A percentile compares a stretch with the other conserved stretches of the same genome.
Evolutionary conservation across 2,797 vertebrate species (phyloP).

Genomic region (Lindbergichthys nudifrons): DNA sequence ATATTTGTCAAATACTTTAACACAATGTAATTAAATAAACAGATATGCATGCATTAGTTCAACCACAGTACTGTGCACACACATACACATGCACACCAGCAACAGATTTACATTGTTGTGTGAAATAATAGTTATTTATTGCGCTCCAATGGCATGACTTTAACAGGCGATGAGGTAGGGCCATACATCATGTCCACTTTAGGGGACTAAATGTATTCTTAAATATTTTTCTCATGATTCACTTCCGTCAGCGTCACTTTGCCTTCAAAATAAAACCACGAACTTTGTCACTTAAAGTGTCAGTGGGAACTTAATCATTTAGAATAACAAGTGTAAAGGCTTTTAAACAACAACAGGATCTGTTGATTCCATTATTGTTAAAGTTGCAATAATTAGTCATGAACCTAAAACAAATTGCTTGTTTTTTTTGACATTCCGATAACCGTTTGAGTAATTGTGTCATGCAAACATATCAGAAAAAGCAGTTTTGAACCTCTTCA

Average conservation of each 20-base stretch:
- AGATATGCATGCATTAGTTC: background rate
- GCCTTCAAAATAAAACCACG: slow-evolving; percentile 32
- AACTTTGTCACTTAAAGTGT: background rate
- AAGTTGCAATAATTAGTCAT: too few relatives aligned
- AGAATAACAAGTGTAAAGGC: background rate
- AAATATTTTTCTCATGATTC: slow-evolving; percentile 18
- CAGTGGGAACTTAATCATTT: too few relatives aligned
- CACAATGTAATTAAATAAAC: background rate
- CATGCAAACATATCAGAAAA: too few relatives aligned
- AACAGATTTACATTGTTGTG: background rate
- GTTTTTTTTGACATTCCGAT: too few relatives aligned
- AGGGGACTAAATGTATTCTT: background rate
- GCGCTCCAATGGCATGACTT: too few relatives aligned
- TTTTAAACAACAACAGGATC: background rate
- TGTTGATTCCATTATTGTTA: too few relatives aligned
- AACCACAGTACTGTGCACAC: too few relatives aligned
- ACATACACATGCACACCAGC: too few relatives aligned
- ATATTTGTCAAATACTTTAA: too few relatives aligned
- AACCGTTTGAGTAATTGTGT: too few relatives aligned
- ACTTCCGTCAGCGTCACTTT: slow-evolving; percentile 13
- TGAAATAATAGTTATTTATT: background rate
- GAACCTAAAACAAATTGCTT: too few relatives aligned
- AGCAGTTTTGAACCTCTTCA: too few relatives aligned
- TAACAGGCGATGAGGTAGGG: background rate
- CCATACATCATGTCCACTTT: background rate